Evolutionary conservation across 2,797 vertebrate genomes (phyloP), one percentile per base, ranked within the genome.

Genomic region (Mormyrops boulengeri): DNA sequence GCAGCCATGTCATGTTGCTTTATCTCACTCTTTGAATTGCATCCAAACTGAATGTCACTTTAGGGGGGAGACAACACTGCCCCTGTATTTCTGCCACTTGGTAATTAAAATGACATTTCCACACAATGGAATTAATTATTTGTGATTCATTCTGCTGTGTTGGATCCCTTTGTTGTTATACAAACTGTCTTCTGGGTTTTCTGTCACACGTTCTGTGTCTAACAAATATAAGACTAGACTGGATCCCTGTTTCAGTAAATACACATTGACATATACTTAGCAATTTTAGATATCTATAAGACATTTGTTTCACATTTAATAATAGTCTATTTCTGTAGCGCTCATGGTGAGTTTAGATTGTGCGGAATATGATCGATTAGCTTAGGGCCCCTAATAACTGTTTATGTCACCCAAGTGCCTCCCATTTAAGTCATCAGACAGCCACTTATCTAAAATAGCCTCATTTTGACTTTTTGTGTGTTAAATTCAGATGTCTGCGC

Each of bases 401-500:
- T 26, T 47, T 62, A 19, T 62, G 38, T 60, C 19, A 88, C 55
- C 12, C 26, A 53, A 88, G 87, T 50, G 19, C 41, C 17, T 88
- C 55, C 90, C 88, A 60, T 90, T 92, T 89, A 66, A 47, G 34
- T 55, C 7, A n/a, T 88, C 55, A 88, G 19, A 19, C 41, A 44
- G n/a, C 57, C 87, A 88, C 57, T 88, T 88, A 66, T 66, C 87
- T 19, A 66, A 88, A 88, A 47, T 88, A 88, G 19, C 55, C 91
- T 89, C 90, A 19, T 89, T 92, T 93, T 92, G 90, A 92, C 93
- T 92, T 91, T 89, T 89, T 66, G 69, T 44, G 57, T 50, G 92
- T 82, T 95, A 93, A 95, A 95, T 94, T 93, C 94, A 92, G 90
- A 93, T 90, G 91, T 93, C 91, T 95, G 94, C 95, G 95, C 93